Percentiles rank a stretch among this genome's conserved stretches.
phyloP scores from a whole-genome alignment of 1,140 invertebrate genomes.

The Bicyclus anynana region DNA sequence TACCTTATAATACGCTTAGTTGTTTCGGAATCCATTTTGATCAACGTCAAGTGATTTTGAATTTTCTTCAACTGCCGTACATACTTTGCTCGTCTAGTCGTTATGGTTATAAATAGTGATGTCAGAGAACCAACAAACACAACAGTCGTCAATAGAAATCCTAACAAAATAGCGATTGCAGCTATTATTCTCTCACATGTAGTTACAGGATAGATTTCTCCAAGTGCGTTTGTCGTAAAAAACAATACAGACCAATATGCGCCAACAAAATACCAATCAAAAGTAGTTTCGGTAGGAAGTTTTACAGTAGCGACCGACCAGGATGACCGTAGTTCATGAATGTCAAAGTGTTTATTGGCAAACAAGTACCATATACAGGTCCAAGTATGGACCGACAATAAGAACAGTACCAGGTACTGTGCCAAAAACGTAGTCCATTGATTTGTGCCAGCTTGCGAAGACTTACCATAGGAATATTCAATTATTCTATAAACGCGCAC shows the following conservation, averaged over 20 bases:
- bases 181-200: slow-evolving; percentile 56
- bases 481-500: slow-evolving; percentile 58
- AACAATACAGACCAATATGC: slow-evolving; percentile 64
- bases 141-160: slow-evolving; percentile 63
- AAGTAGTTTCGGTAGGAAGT: slow-evolving; percentile 54
- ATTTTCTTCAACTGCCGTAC: slow-evolving; percentile 62
- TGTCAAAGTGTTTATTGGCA: slow-evolving; percentile 53
- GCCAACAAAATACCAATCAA: slow-evolving; percentile 68
- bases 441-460: slow-evolving; percentile 65
- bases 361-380: slow-evolving; percentile 64
- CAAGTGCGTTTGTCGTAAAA: slow-evolving; percentile 64
- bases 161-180: slow-evolving; percentile 54
- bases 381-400: slow-evolving; percentile 63
- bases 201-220: slow-evolving; percentile 65
- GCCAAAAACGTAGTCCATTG: slow-evolving; percentile 69
- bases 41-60: slow-evolving; percentile 54
- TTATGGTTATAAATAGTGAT: slow-evolving; percentile 68
- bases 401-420: slow-evolving; percentile 61
- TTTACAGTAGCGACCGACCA: slow-evolving; percentile 55
- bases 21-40: slow-evolving; percentile 60
- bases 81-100: slow-evolving; percentile 59
- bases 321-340: slow-evolving; percentile 49
- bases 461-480: slow-evolving; percentile 61
- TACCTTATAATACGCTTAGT: slow-evolving; percentile 65
- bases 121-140: slow-evolving; percentile 67